A percentile compares a stretch with the other conserved stretches of the same genome.
phyloP scores from a whole-genome alignment of 2,797 vertebrate genomes.

The Ceryle rudis region DNA sequence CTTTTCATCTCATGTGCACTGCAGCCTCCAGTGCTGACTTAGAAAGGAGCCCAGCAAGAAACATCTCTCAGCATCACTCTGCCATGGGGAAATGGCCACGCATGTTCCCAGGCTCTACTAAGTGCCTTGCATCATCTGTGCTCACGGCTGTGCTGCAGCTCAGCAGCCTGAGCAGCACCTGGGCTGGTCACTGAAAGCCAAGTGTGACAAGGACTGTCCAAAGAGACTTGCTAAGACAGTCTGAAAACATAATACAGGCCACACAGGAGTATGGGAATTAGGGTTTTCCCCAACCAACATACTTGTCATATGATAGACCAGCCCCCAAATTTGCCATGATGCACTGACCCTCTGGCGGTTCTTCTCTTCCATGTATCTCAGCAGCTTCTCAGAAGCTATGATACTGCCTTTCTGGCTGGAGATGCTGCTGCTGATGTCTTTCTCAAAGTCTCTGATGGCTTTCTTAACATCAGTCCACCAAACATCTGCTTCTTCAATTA shows the following conservation, averaged over 20 bases:
- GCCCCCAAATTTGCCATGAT: background rate
- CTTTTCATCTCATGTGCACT: rapidly evolving
- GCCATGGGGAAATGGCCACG: background rate
- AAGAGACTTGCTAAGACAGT: background rate
- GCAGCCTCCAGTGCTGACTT: background rate
- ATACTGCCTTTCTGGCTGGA: constrained; percentile 72
- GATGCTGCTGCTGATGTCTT: constrained; percentile 71
- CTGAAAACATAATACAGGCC: background rate
- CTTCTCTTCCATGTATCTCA: constrained; percentile 80
- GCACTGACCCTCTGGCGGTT: constrained; percentile 78
- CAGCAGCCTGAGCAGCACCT: background rate
- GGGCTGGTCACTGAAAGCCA: too few species aligned
- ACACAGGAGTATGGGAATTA: background rate
- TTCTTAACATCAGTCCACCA: constrained; percentile 76
- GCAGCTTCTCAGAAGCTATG: constrained; percentile 77
- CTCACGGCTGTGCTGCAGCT: background rate
- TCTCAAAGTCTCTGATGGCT: constrained; percentile 78
- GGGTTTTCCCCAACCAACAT: background rate
- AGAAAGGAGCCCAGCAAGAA: background rate
- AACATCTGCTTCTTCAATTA: constrained; percentile 79
- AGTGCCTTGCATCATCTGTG: background rate
- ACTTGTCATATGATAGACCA: background rate
- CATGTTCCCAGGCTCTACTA: background rate
- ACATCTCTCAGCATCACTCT: background rate
- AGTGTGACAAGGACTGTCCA: background rate